These are phyloP conservation scores for Tyrannus savana DNA, from an alignment of 2,113 vertebrate species.

Conservation along the genomic window DNA sequence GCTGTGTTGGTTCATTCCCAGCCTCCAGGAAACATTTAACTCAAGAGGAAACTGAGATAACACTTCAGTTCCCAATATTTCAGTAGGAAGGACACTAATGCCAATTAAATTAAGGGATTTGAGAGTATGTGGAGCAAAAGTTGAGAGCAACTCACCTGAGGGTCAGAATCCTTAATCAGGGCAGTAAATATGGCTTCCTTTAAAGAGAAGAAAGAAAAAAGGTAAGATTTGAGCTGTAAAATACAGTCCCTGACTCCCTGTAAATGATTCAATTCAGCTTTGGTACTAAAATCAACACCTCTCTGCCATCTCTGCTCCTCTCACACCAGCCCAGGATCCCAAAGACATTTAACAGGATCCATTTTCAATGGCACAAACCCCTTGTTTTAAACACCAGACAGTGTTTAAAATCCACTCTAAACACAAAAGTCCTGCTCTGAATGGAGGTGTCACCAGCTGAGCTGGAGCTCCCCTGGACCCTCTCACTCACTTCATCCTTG, in stretches of 20 bases:
- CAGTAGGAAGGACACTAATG: background rate
- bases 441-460: background rate
- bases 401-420: background rate
- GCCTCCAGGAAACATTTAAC: background rate
- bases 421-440: background rate
- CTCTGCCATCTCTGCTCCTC: too few relatives aligned
- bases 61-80: background rate
- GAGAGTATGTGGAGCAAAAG: background rate
- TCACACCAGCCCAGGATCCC: fast-evolving
- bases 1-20: background rate
- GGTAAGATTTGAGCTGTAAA: background rate
- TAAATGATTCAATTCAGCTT: background rate
- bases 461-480: background rate
- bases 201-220: background rate
- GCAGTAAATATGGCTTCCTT: conserved; percentile 80
- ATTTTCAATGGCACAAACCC: fast-evolving
- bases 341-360: background rate
- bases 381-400: background rate
- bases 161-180: conserved; percentile 74
- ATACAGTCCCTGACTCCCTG: background rate
- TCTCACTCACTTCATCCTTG: conserved; percentile 72
- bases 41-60: background rate
- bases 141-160: conserved; percentile 59
- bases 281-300: background rate
- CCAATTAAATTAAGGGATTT: background rate